Conservation (phyloP, 2,888 invertebrate genomes). For the Dermolepida albohirtum region DNA sequence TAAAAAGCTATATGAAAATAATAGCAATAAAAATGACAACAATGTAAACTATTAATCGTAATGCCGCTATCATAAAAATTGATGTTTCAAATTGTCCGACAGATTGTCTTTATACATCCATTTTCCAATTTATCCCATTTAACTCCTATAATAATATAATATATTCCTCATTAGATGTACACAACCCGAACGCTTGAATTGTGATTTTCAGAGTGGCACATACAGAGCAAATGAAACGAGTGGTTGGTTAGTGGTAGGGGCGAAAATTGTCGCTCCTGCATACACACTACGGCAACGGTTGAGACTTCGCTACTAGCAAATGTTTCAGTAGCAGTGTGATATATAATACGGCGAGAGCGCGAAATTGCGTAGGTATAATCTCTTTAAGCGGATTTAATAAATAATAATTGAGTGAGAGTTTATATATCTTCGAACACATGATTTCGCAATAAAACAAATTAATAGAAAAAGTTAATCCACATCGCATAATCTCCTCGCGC, state of each 20-base stretch:
- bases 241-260: slow-evolving; percentile 21
- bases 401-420: too few species aligned
- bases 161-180: slow-evolving; percentile 39
- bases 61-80: slow-evolving; percentile 32
- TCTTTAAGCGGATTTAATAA: background rate
- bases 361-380: slow-evolving; percentile 9
- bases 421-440: background rate
- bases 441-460: slow-evolving; percentile 2
- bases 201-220: slow-evolving; percentile 17
- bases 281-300: slow-evolving; percentile 19
- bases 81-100: slow-evolving; percentile 39
- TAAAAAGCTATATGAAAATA: too few species aligned
- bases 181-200: slow-evolving; percentile 26
- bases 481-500: slow-evolving; percentile 8
- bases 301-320: background rate
- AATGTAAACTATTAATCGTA: slow-evolving; percentile 5
- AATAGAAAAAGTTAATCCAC: slow-evolving; percentile 15
- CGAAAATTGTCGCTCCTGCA: slow-evolving; percentile 18
- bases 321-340: slow-evolving; percentile 20
- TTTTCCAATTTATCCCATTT: slow-evolving; percentile 44
- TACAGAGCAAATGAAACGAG: slow-evolving; percentile 1
- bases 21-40: too few species aligned
- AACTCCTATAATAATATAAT: slow-evolving; percentile 42
- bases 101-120: slow-evolving; percentile 36
- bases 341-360: slow-evolving; percentile 2